Evolutionary conservation across 2,888 invertebrate species (phyloP).

Genomic region (Tipula helvola): DNA sequence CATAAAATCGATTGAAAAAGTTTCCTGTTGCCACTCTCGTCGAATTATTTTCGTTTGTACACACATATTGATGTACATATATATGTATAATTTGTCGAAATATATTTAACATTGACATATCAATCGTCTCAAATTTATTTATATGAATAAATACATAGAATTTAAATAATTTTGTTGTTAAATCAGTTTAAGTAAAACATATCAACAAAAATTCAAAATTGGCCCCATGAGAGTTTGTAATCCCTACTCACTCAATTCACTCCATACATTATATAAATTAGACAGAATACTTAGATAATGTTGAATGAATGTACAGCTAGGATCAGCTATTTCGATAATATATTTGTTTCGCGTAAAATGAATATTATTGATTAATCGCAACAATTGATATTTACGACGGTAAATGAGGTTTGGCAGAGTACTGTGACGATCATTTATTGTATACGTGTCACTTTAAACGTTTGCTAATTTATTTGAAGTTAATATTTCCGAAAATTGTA

Average conservation of each 20-base stretch:
- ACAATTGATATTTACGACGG: too few species aligned
- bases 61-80: neutral
- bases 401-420: too few species aligned
- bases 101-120: neutral
- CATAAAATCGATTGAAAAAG: neutral
- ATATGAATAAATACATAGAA: neutral
- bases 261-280: neutral
- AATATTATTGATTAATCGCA: too few species aligned
- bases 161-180: neutral
- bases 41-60: neutral
- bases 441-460: too few species aligned
- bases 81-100: neutral
- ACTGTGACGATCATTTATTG: too few species aligned
- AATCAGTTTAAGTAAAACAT: neutral
- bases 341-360: too few species aligned
- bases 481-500: too few species aligned
- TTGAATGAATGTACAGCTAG: too few species aligned
- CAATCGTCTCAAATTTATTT: neutral
- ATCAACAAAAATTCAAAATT: neutral
- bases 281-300: too few species aligned
- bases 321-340: too few species aligned
- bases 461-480: too few species aligned
- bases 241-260: neutral
- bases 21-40: neutral
- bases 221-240: neutral